phyloP scores from a whole-genome alignment of 2,113 vertebrate genomes.

The Channa argus region DNA sequence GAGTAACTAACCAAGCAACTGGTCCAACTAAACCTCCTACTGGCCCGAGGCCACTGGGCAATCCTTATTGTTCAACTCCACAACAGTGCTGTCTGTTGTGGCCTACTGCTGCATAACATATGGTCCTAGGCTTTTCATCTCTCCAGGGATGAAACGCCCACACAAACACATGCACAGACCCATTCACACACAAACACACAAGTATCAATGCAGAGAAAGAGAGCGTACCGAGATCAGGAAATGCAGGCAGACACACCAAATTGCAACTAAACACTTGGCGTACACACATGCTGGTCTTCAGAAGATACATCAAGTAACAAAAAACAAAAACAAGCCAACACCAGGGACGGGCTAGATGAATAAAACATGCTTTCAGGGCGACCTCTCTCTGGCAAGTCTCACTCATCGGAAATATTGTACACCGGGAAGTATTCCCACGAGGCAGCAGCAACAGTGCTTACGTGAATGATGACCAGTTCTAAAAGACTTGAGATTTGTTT shows the following conservation, averaged over 20 bases:
- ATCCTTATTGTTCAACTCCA: slow-evolving; percentile 58
- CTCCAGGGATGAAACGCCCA: slow-evolving; percentile 71
- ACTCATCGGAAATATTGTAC: slow-evolving; percentile 58
- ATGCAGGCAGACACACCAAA: slow-evolving; percentile 52
- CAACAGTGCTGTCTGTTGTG: slow-evolving; percentile 63
- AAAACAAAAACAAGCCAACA: slow-evolving; percentile 64
- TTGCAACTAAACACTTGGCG: slow-evolving; percentile 55
- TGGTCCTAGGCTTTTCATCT: slow-evolving; percentile 75
- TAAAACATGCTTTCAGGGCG: slow-evolving; percentile 68
- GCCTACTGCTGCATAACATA: slow-evolving; percentile 75
- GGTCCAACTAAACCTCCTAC: slow-evolving; percentile 55
- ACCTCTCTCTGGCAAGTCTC: slow-evolving; percentile 46
- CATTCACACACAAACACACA: slow-evolving; percentile 25
- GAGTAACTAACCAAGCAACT: slow-evolving; percentile 41
- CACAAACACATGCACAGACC: slow-evolving; percentile 66
- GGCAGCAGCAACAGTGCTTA: slow-evolving; percentile 40
- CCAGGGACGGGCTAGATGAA: slow-evolving; percentile 64
- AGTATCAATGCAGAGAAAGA: slow-evolving; percentile 17
- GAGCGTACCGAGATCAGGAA: slow-evolving; percentile 14
- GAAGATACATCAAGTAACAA: slow-evolving; percentile 67
- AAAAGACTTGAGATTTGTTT: slow-evolving; percentile 42
- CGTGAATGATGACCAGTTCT: slow-evolving; percentile 57
- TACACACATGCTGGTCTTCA: slow-evolving; percentile 43
- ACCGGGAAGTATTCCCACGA: slow-evolving; percentile 60
- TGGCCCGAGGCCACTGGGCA: slow-evolving; percentile 55